A percentile compares a stretch with the other conserved stretches of the same genome.
Evolutionary conservation across 2,888 invertebrate species (phyloP).

Genomic region (Andrena praecox): DNA sequence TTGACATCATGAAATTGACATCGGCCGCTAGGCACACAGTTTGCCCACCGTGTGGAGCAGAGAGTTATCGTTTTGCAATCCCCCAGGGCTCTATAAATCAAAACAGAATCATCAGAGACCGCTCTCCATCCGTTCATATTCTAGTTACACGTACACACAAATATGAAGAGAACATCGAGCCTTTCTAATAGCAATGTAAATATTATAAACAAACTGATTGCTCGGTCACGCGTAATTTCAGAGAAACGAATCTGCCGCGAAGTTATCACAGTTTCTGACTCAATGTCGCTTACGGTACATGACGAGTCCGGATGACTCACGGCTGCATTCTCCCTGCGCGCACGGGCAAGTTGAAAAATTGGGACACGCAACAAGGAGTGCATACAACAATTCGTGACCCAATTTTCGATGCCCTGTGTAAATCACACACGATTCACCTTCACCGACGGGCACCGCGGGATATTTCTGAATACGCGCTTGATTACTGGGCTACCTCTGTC

Average conservation of each 20-base stretch:
- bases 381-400: slow-evolving; percentile 56
- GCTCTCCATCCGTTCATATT: background rate
- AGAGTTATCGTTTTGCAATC: slow-evolving; percentile 21
- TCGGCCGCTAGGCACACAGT: slow-evolving; percentile 19
- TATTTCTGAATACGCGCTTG: slow-evolving; percentile 33
- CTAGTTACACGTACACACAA: too few species aligned
- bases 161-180: too few species aligned
- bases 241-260: background rate
- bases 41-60: slow-evolving; percentile 19
- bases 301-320: slow-evolving; percentile 54
- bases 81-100: background rate
- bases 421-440: slow-evolving; percentile 27
- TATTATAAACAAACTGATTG: background rate
- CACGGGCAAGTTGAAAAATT: slow-evolving; percentile 59
- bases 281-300: background rate
- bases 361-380: slow-evolving; percentile 55
- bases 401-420: slow-evolving; percentile 49
- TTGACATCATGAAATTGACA: slow-evolving; percentile 53
- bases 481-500: slow-evolving; percentile 39
- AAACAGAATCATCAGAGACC: background rate
- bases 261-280: background rate
- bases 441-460: background rate
- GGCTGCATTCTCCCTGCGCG: slow-evolving; percentile 35
- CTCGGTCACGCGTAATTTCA: too few species aligned
- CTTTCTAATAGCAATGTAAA: background rate